Percentiles rank a stretch among this genome's conserved stretches.
Conservation (phyloP, 92 coral and sea anemone species). For the Heliopora coerulea region DNA sequence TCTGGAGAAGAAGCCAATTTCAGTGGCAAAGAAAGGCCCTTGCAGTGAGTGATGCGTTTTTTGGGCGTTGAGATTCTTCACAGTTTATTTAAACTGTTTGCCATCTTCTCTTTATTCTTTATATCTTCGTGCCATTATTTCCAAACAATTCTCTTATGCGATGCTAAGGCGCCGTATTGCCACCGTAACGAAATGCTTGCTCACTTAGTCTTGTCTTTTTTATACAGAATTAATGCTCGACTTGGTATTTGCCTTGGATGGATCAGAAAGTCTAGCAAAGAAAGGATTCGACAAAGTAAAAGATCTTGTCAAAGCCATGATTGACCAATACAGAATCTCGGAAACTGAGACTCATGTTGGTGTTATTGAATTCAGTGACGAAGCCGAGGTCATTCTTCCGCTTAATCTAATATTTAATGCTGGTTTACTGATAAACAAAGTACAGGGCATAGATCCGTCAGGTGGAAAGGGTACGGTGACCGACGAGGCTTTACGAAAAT, state of each 20-base stretch:
- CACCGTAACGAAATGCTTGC: too few relatives aligned
- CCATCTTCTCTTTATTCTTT: too few relatives aligned
- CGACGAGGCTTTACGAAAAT: constrained; percentile 55
- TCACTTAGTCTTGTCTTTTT: too few relatives aligned
- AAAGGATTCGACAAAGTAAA: constrained; percentile 56
- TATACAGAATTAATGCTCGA: neutral
- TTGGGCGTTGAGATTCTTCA: too few relatives aligned
- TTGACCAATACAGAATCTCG: constrained; percentile 62
- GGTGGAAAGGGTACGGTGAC: constrained; percentile 26
- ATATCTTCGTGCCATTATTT: too few relatives aligned
- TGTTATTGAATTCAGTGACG: constrained; percentile 22
- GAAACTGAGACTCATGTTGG: constrained; percentile 56
- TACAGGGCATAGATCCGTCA: constrained; percentile 21
- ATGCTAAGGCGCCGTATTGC: too few relatives aligned
- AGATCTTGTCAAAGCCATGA: constrained; percentile 60
- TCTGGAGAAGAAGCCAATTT: constrained; percentile 69
- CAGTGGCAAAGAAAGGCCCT: constrained; percentile 64
- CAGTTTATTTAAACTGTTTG: neutral
- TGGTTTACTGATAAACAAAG: neutral
- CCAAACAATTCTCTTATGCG: too few relatives aligned
- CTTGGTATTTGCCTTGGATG: constrained; percentile 58
- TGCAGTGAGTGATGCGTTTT: constrained; percentile 63
- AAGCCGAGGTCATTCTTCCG: constrained; percentile 14
- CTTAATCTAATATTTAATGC: constrained; percentile 24
- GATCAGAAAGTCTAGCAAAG: constrained; percentile 56